Conservation (phyloP, 2,797 vertebrate species). For the Labeo calbasu region DNA sequence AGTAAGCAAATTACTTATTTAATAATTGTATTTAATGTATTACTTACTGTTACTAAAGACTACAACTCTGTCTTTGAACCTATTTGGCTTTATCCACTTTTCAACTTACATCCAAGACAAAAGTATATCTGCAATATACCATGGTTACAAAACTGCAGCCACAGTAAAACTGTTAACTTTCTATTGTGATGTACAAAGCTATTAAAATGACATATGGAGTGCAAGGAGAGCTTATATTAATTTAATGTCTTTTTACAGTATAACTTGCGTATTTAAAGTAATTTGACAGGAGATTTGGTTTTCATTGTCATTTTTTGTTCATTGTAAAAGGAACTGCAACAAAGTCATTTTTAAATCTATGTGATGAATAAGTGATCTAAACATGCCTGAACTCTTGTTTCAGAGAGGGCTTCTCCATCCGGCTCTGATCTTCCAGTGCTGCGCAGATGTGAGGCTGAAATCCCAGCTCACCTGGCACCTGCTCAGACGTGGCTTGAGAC, state of each 20-base stretch:
- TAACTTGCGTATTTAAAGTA: neutral
- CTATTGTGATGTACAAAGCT: neutral
- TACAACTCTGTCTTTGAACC: neutral
- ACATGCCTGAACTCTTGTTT: neutral
- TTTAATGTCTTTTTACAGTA: neutral
- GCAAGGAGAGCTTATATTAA: neutral
- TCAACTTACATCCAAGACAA: neutral
- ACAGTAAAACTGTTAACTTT: neutral
- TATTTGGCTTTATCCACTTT: neutral
- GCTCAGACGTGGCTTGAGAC: slow-evolving; percentile 84
- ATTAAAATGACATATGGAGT: no score
- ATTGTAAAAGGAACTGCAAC: neutral
- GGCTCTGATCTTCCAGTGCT: slow-evolving; percentile 75
- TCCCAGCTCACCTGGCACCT: slow-evolving; percentile 75
- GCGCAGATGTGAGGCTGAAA: slow-evolving; percentile 71
- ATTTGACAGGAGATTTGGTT: neutral
- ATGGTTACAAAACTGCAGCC: neutral
- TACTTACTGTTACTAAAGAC: no score
- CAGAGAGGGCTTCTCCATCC: slow-evolving; percentile 70
- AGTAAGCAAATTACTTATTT: slow-evolving; percentile 64
- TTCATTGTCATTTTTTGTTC: neutral
- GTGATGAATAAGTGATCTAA: no score
- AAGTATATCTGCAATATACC: neutral
- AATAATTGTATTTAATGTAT: neutral
- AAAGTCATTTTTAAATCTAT: neutral